phyloP scores from a whole-genome alignment of 2,113 vertebrate genomes.

The Scomber colias region DNA sequence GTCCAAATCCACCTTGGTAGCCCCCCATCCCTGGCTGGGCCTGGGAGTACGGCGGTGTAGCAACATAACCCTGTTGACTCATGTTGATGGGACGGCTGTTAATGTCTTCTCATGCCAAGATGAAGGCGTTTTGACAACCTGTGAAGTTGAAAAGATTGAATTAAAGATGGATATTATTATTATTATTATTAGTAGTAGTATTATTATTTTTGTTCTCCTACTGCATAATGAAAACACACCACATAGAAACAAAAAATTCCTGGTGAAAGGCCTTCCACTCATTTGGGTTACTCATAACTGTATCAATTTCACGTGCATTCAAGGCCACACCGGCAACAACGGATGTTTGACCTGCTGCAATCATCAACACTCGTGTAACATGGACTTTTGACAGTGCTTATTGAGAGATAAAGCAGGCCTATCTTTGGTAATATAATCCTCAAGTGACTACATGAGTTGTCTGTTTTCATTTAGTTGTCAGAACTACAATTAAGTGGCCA shows the following conservation, averaged over 20 bases:
- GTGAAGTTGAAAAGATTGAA: background rate
- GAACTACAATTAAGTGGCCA: background rate
- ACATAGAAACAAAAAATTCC: background rate
- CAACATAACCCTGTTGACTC: constrained; percentile 97
- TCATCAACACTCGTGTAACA: constrained; percentile 49
- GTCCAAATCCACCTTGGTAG: constrained; percentile 87
- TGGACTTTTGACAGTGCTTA: constrained; percentile 75
- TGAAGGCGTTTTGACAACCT: constrained; percentile 47
- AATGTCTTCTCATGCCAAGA: constrained; percentile 81
- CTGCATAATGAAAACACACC: background rate
- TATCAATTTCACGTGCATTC: background rate
- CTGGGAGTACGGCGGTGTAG: constrained; percentile 93
- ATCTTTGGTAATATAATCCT: constrained; percentile 32
- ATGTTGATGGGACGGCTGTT: constrained; percentile 78
- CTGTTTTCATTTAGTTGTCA: constrained; percentile 14
- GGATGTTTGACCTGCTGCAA: constrained; percentile 52
- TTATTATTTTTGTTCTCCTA: too few species aligned
- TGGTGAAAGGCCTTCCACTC: background rate
- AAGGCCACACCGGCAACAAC: background rate
- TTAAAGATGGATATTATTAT: background rate
- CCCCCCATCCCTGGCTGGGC: constrained; percentile 91
- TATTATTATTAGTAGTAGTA: too few species aligned
- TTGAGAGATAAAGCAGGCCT: constrained; percentile 62
- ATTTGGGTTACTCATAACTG: background rate
- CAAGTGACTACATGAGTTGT: constrained; percentile 3